Evolutionary conservation across 2,797 vertebrate genomes (phyloP), one percentile per base, ranked within the genome.

Genomic region (Lagodon rhomboides): DNA sequence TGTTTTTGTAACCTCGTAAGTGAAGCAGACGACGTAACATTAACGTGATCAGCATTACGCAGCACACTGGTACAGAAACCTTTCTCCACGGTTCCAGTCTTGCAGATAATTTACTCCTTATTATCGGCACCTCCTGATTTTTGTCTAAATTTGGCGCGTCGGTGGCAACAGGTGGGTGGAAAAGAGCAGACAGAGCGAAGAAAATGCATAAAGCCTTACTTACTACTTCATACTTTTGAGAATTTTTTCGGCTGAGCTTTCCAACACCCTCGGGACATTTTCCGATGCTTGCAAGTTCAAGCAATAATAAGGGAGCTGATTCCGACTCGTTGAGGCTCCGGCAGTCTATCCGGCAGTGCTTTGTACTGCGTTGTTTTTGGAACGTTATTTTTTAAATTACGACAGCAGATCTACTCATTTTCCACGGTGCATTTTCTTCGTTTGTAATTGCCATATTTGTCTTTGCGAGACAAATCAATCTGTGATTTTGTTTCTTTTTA

Each of bases 381-480:
- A 82, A 18, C 9, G 13, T 27, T 71, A 16, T 75, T 51, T 54
- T 17, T 68, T 71, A 3, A 85, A 82, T 74, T 83, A 79, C 50
- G 22, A 30, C 50, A 63, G 63, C 9, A 38, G 63, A 67, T 54
- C 79, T 16, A 72, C 34, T 2, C 5, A 74, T 83, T 89, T 67
- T 68, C 44, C 50, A 60, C 1, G 72, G 61, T 55, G 38, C 6
- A 50, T 77, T 72, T 80, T 65, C 30, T 72, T 13, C 61, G 63
- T 71, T 61, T 73, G 25, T 41, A 56, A 73, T 84, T 80, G 43
- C 51, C 56, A 59, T 77, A 71, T 84, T 65, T 54, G 54, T 62
- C n/a, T 55, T 12, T 11, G 73, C 3, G 22, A 53, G 56, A 80
- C 67, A 41, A 77, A 84, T 80, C 70, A 66, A 18, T 70, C 18